Base-by-base conservation (phyloP, 1,140 invertebrate genomes). In the Zeugodacus cucurbitae region DNA sequence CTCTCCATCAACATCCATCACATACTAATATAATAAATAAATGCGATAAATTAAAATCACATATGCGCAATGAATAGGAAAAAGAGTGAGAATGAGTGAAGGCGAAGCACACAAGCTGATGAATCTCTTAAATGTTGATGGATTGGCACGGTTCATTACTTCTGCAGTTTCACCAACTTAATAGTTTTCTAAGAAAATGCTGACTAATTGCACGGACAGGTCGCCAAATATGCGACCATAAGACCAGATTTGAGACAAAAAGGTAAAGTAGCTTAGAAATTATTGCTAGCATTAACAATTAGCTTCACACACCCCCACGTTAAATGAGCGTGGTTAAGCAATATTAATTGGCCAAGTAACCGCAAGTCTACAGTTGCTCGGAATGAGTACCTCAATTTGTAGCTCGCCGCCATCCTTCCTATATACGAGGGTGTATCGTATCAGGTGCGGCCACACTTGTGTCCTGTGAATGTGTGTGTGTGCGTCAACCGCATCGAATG, bases 331-430 rank as follows among this genome's bases (percentile, higher is more conserved):
- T 32, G 67, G 6, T 34, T 74, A 74, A 74, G 67, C 34, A 22
- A 74, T 74, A 74, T 74, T 74, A 74, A 74, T 74, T 74, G 67
- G 67, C 34, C 34, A 74, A 74, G 67, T 41, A 74, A 74, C 67
- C 67, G 32, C 67, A 74, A 74, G 32, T 8, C 32, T 32, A 0
- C 67, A 74, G 67, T 74, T 37, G 67, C 17, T 2, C 2, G 34
- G 22, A 22, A 4, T 22, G 67, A 37, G 67, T 17, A 26, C n/a
- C 58, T 17, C 22, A 74, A 37, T n/a, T 8, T 41, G 17, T 17
- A 4, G 4, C 37, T 0, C 67, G 14, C 62, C 62, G 3, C 14
- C 2, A 3, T 54, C 14, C 48, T 17, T 17, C 48, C 3, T 44
- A 44, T 1, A 17, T 54, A 54, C 48, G 20, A 34, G n/a, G n/a